Evolutionary conservation across 2,113 vertebrate species (phyloP).

Genomic region (Oncorhynchus gorbuscha): DNA sequence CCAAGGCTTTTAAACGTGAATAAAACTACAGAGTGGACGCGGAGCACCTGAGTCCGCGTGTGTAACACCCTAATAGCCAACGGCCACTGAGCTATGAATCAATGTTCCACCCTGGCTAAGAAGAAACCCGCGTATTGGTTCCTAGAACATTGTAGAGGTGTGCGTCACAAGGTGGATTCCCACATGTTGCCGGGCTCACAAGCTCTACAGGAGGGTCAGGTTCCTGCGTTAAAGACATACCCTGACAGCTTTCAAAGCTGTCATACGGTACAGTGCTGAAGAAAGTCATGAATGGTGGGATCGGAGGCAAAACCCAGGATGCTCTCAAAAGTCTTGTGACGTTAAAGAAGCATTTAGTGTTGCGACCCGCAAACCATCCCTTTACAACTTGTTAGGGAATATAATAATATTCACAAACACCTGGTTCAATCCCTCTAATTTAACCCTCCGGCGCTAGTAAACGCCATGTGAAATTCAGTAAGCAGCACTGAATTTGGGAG

Average conservation of each 20-base stretch:
- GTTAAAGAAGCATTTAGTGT: too few species aligned
- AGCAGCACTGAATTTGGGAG: constrained; percentile 58
- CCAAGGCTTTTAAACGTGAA: constrained; percentile 63
- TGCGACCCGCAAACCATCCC: too few species aligned
- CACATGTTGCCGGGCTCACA: background rate
- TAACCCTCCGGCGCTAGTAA: constrained; percentile 58
- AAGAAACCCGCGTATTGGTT: constrained; percentile 31
- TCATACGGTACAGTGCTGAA: background rate
- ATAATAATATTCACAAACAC: constrained; percentile 32
- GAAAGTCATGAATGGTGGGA: background rate
- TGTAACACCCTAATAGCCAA: constrained; percentile 4
- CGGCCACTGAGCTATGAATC: constrained; percentile 30
- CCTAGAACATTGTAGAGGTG: background rate
- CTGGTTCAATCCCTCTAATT: constrained; percentile 30
- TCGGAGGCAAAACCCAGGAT: too few species aligned
- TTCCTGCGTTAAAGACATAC: too few species aligned
- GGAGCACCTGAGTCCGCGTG: constrained; percentile 46
- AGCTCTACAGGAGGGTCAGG: background rate
- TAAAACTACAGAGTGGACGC: constrained; percentile 42
- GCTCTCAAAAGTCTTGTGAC: too few species aligned
- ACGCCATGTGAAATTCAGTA: constrained; percentile 48
- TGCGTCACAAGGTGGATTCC: background rate
- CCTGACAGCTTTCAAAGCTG: too few species aligned
- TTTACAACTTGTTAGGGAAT: constrained; percentile 13
- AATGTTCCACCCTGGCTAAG: constrained; percentile 24